Evolutionary conservation across 2,797 vertebrate species (phyloP), one percentile per base, ranked within the genome.

Genomic region (Trachops cirrhosus): DNA sequence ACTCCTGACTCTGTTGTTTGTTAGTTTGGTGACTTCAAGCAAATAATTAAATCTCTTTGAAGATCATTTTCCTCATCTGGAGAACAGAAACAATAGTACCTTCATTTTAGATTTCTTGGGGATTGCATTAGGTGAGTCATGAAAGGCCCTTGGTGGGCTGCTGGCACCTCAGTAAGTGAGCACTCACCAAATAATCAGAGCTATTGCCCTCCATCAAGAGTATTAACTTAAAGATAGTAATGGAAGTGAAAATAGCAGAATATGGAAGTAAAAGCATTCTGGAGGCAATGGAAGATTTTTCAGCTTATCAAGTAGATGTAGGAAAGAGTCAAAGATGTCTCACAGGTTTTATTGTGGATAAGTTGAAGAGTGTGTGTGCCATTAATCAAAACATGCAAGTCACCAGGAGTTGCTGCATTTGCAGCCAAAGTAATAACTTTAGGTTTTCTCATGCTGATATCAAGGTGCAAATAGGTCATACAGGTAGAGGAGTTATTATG

Each of bases 401-500:
- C 70, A 91, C 57, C 41, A 82, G 44, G 16, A 92, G 34, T 95
- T 78, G 32, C 68, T 89, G 78, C 29, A 14, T 96, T 95, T 64
- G 89, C 32, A 91, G 48, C 16, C 2, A 7, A 92, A 93, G 52
- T 89, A 94, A 92, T 93, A 95, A 90, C 89, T 92, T 93, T 85
- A 71, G n/a, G 12, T 87, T 84, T 96, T 85, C 37, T 74, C 1
- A 14, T 83, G n/a, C 48, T 79, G 75, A 86, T 74, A 77, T 94
- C 46, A 62, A 93, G 70, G 59, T 92, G 21, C 80, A 94, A 85
- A 64, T 77, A 96, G 57, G 41, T 96, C 67, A 96, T 32, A n/a
- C 29, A 91, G 32, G 85, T 87, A 91, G 54, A 73, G 37, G 18
- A 70, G 37, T 83, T 89, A 52, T 89, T 78, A 91, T 46, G 41